Conservation (phyloP, 2,113 vertebrate genomes). For the Bos indicus region DNA sequence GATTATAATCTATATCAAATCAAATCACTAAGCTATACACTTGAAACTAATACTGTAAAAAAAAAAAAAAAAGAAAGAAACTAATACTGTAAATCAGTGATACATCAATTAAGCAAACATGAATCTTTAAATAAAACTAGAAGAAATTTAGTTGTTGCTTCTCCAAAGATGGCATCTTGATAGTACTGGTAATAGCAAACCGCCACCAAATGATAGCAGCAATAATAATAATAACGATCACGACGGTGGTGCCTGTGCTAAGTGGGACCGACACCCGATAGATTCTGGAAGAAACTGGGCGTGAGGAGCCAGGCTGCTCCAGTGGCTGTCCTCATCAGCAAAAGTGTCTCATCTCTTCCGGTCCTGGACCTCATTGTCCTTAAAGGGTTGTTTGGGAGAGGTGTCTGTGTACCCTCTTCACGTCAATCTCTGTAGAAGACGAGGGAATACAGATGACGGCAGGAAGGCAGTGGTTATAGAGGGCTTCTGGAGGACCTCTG, state of each 20-base stretch:
- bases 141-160: not conserved
- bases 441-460: not conserved
- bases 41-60: not conserved
- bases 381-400: not conserved
- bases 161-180: not conserved
- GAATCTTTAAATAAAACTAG: not conserved
- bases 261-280: not conserved
- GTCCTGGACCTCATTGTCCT: not conserved
- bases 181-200: not conserved
- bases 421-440: not conserved
- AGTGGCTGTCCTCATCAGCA: not conserved
- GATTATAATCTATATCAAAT: not conserved
- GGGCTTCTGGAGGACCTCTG: not conserved
- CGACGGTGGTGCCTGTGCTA: fast-evolving
- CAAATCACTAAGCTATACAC: not conserved
- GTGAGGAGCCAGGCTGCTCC: not conserved
- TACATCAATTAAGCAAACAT: not conserved
- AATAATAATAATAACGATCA: not conserved
- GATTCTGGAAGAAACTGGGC: not conserved
- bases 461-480: not conserved
- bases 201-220: not conserved
- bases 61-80: not conserved
- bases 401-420: not conserved
- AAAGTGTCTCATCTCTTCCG: not conserved
- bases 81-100: not conserved